Base-by-base conservation (phyloP, 2,797 vertebrate species). In the Myotis daubentonii region DNA sequence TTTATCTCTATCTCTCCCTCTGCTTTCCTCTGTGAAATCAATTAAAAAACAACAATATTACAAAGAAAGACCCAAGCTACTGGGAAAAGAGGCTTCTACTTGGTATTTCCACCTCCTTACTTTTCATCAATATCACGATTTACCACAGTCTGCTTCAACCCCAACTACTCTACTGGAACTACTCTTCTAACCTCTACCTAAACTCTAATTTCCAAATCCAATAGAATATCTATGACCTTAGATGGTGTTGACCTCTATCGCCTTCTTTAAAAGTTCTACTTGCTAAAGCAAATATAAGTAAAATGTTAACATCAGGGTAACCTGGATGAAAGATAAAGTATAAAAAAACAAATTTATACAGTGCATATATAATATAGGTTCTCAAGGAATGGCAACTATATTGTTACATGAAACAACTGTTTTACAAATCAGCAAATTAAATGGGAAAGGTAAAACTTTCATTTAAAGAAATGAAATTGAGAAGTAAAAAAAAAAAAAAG, bases 401-500 rank as follows among this genome's bases (percentile, higher is more conserved):
- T 55, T 85, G 91, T 60, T 60, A 74, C 22, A 92, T 0, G 7
- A 13, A 93, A 57, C 36, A 93, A 84, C 25, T 83, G n/a, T 74
- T 95, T 94, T 62, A 12, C 44, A 87, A 66, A 84, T 10, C 23
- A 53, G 47, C 33, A 93, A 94, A 81, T 89, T 75, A 94, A 93
- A 93, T 84, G 49, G 28, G 60, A 10, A 90, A 79, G 47, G 25
- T 33, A 80, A 25, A 38, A 83, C 47, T 62, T 93, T 51, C 51
- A 71, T 47, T 92, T 94, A 93, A 74, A 91, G 16, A 92, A 91
- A 93, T 28, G 25, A 87, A 38, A 91, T n/a, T 53, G 82, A 88
- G 53, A 87, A 76, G 28, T 82, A 1, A 82, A 23, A 96, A 94
- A 82, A 23, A 96, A 94, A 80, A 87, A 85, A 93, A 76, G 16